A percentile compares a stretch with the other conserved stretches of the same genome.
Conservation (phyloP, 2,888 invertebrate species). For the Noctua comes region DNA sequence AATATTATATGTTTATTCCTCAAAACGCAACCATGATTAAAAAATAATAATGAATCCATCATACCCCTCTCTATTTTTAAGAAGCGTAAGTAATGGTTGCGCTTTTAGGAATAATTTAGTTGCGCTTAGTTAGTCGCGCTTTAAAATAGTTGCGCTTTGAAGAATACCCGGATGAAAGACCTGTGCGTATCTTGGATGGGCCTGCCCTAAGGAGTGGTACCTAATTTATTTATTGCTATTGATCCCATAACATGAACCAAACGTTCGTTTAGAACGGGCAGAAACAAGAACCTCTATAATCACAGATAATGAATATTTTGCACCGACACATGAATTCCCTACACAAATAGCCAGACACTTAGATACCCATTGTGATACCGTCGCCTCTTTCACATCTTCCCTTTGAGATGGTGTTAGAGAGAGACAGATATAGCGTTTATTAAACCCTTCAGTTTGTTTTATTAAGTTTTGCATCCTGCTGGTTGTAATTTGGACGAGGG, state of each 20-base stretch:
- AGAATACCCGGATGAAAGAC: too few relatives aligned
- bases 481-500: conserved; percentile 43
- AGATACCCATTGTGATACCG: conserved; percentile 26
- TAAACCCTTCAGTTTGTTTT: conserved; percentile 46
- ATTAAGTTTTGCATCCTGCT: conserved; percentile 53
- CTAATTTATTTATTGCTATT: not conserved
- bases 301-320: conserved; percentile 58
- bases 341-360: conserved; percentile 48
- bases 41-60: too few relatives aligned
- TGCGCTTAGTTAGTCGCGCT: too few relatives aligned
- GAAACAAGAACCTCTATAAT: conserved; percentile 60
- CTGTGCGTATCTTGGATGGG: too few relatives aligned
- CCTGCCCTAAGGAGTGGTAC: not conserved
- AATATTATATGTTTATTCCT: too few relatives aligned
- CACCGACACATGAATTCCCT: conserved; percentile 58
- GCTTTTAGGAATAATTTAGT: too few relatives aligned
- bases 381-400: conserved; percentile 34
- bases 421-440: conserved; percentile 22
- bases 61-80: too few relatives aligned
- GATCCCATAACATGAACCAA: conserved; percentile 51
- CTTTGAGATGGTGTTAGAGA: not conserved
- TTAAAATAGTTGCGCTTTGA: too few relatives aligned
- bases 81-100: too few relatives aligned
- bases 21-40: too few relatives aligned
- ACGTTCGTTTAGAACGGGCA: conserved; percentile 47